phyloP scores from a whole-genome alignment of 2,888 invertebrate genomes.

The Ichneumoninae sp. region DNA sequence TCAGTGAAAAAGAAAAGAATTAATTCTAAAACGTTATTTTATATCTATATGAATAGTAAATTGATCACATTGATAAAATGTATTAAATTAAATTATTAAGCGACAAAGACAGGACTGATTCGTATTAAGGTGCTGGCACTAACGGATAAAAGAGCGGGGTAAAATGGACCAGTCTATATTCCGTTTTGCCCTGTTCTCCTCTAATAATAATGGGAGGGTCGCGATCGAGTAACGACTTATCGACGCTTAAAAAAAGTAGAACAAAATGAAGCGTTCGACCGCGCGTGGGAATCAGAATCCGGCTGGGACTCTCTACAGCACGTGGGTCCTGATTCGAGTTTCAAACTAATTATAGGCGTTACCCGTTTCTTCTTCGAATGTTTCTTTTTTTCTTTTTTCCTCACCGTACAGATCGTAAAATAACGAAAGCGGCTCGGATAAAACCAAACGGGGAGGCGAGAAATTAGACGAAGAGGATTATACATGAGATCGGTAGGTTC shows the following conservation, averaged over 20 bases:
- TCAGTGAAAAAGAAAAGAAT: not conserved
- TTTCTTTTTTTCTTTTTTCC: constrained; percentile 29
- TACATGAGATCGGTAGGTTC: constrained; percentile 41
- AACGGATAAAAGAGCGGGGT: too few relatives aligned
- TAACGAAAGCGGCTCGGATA: constrained; percentile 55
- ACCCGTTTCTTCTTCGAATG: constrained; percentile 27
- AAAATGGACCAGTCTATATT: too few relatives aligned
- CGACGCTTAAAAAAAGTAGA: constrained; percentile 32
- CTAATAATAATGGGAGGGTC: constrained; percentile 36
- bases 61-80: too few relatives aligned
- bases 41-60: not conserved
- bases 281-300: constrained; percentile 53
- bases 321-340: constrained; percentile 63
- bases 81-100: too few relatives aligned
- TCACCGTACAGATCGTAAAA: constrained; percentile 67
- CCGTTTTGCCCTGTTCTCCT: too few relatives aligned
- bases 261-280: constrained; percentile 26
- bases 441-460: constrained; percentile 39
- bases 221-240: constrained; percentile 27
- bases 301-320: constrained; percentile 45
- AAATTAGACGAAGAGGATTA: constrained; percentile 43
- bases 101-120: too few relatives aligned
- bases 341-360: constrained; percentile 68
- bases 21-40: not conserved
- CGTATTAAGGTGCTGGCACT: too few relatives aligned